Conservation (phyloP, 1,140 invertebrate species). For the Venustaconcha ellipsiformis region DNA sequence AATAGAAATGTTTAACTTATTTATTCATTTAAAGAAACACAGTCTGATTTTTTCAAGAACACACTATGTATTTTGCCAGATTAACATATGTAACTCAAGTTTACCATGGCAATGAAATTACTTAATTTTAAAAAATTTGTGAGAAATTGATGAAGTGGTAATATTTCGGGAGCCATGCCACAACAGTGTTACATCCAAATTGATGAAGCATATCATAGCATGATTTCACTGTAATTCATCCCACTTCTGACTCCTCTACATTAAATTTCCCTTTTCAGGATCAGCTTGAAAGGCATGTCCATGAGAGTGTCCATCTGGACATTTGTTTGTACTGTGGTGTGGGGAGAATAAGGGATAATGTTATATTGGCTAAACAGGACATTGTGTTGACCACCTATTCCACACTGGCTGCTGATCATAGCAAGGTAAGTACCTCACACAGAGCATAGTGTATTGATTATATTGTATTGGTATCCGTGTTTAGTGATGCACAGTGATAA, state of each 20-base stretch:
- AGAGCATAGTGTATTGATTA: neutral
- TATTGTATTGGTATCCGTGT: neutral
- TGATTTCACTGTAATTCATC: too few relatives aligned
- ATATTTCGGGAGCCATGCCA: too few relatives aligned
- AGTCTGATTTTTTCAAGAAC: too few relatives aligned
- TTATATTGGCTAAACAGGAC: slow-evolving; percentile 67
- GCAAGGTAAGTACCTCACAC: slow-evolving; percentile 9
- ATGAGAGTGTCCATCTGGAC: slow-evolving; percentile 39
- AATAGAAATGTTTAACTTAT: too few relatives aligned
- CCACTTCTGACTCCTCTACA: neutral
- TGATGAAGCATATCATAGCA: too few relatives aligned
- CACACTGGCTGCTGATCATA: slow-evolving; percentile 41
- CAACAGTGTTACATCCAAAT: too few relatives aligned
- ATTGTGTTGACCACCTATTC: slow-evolving; percentile 71
- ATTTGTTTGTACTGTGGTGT: slow-evolving; percentile 48
- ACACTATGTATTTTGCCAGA: too few relatives aligned
- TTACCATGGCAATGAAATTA: too few relatives aligned
- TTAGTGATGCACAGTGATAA: neutral
- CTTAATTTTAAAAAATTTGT: too few relatives aligned
- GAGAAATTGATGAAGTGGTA: too few relatives aligned
- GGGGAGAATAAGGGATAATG: slow-evolving; percentile 35
- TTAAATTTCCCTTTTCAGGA: slow-evolving; percentile 30
- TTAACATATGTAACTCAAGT: too few relatives aligned
- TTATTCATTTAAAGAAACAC: too few relatives aligned
- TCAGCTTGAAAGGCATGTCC: slow-evolving; percentile 49